Conservation (phyloP, 1,140 invertebrate species). For the Aradophagus sp. region DNA sequence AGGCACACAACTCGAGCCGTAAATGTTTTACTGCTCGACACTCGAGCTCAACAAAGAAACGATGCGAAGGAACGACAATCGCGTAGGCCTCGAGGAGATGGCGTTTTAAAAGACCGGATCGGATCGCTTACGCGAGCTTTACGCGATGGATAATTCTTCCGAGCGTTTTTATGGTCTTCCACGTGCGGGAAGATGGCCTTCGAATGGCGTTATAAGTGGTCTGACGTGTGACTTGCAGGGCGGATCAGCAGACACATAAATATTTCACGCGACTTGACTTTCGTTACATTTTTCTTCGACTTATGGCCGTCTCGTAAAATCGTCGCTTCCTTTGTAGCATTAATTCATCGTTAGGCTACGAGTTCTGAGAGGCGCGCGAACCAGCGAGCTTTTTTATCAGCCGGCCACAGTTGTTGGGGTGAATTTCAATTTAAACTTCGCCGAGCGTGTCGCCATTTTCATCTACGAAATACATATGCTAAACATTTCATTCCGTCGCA, state of each 20-base stretch:
- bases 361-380: too few relatives aligned
- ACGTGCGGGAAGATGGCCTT: slow-evolving; percentile 31
- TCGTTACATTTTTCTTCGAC: slow-evolving; percentile 15
- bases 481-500: slow-evolving; percentile 68
- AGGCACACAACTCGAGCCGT: slow-evolving; percentile 67
- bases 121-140: slow-evolving; percentile 47
- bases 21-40: slow-evolving; percentile 66
- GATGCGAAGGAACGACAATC: slow-evolving; percentile 16
- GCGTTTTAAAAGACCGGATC: slow-evolving; percentile 39
- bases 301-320: neutral
- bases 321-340: too few relatives aligned
- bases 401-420: slow-evolving; percentile 15
- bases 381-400: too few relatives aligned
- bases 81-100: slow-evolving; percentile 12
- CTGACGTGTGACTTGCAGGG: slow-evolving; percentile 56
- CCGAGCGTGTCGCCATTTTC: slow-evolving; percentile 68
- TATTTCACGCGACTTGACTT: slow-evolving; percentile 45
- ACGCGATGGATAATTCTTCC: slow-evolving; percentile 63
- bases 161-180: slow-evolving; percentile 66
- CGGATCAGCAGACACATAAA: slow-evolving; percentile 53
- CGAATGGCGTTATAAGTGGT: slow-evolving; percentile 58
- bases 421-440: slow-evolving; percentile 72
- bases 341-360: too few relatives aligned
- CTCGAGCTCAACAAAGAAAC: slow-evolving; percentile 27
- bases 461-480: slow-evolving; percentile 72